Evolutionary conservation across 37 sponge, comb jelly and placozoan genomes (phyloP), one percentile per base, ranked within the genome.

Genomic region (Oopsacas minuta): DNA sequence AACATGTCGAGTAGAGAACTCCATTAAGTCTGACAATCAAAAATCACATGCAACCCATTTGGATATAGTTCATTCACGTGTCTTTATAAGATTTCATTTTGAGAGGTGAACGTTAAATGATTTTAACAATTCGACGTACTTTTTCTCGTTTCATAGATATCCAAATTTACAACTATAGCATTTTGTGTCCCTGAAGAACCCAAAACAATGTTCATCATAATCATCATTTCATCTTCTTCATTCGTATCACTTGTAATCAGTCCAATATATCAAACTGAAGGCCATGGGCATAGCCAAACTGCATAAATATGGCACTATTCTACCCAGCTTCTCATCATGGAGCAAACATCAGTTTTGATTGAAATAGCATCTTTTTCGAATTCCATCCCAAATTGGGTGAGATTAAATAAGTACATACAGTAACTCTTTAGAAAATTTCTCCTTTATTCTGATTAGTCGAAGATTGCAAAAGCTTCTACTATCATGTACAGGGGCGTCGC

Each of bases 101-200:
- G 28, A 61, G 75, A 61, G 75, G 7, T 32, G 75, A 61, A 61
- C 30, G 75, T 61, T 61, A 32, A n/a, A 61, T 32, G 75, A 61
- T 61, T 61, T 61, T n/a, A 61, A 61, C 75, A 61, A 61, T 61
- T 61, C 75, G 75, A 61, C 75, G 75, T 61, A 61, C 75, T 61
- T 61, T 61, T 32, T 61, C 22, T 34, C 20, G 28, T 61, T 61
- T 61, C 49, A 42, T 42, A 42, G 49, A 15, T 42, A 42, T 42
- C 49, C 8, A 42, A 42, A 42, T 42, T 42, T 42, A 42, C 8
- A 42, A 42, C 49, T 8, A 42, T 42, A 42, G 49, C 12, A 42
- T 17, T 42, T 42, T 42, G 12, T 42, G n/a, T n/a, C n/a, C 28
- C 75, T 61, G 75, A 32, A 34, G 75, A 61, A 61, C 75, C 75